Conservation (phyloP, 2,888 invertebrate genomes). For the Gortyna flavago region DNA sequence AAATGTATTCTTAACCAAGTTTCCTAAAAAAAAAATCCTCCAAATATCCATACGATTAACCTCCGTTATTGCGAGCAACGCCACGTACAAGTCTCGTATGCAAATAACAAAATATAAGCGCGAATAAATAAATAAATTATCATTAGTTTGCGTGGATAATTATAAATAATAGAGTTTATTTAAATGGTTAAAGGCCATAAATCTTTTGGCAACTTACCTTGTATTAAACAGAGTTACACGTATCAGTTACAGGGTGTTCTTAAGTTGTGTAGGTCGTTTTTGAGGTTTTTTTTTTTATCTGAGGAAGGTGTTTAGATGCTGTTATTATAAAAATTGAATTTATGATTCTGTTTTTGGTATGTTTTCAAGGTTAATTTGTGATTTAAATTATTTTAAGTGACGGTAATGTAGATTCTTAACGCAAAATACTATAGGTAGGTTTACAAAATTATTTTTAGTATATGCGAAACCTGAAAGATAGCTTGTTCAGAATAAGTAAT, state of each 20-base stretch:
- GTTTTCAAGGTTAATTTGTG: slow-evolving; percentile 7
- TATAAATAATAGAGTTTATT: slow-evolving; percentile 41
- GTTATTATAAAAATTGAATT: not conserved
- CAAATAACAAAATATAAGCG: slow-evolving; percentile 30
- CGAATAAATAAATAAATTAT: slow-evolving; percentile 56
- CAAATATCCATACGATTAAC: slow-evolving; percentile 27
- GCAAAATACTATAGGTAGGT: too few species aligned
- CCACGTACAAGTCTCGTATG: slow-evolving; percentile 40
- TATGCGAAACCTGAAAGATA: too few species aligned
- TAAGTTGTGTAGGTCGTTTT: not conserved
- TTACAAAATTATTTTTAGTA: too few species aligned
- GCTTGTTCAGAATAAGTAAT: too few species aligned
- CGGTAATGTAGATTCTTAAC: too few species aligned
- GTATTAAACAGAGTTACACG: slow-evolving; percentile 31
- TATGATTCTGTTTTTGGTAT: not conserved
- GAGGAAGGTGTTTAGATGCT: not conserved
- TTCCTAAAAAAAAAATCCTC: slow-evolving; percentile 17
- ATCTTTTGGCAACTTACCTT: slow-evolving; percentile 45
- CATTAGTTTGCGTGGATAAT: slow-evolving; percentile 50
- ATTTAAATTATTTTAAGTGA: not conserved
- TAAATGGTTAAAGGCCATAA: slow-evolving; percentile 31
- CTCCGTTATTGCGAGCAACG: slow-evolving; percentile 17
- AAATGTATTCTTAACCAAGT: not conserved
- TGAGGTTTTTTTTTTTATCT: too few species aligned
- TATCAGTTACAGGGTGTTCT: slow-evolving; percentile 35